Evolutionary conservation across 35 echinoderm and acorn worm genomes (phyloP).

Genomic region (Stichopus chloronotus): DNA sequence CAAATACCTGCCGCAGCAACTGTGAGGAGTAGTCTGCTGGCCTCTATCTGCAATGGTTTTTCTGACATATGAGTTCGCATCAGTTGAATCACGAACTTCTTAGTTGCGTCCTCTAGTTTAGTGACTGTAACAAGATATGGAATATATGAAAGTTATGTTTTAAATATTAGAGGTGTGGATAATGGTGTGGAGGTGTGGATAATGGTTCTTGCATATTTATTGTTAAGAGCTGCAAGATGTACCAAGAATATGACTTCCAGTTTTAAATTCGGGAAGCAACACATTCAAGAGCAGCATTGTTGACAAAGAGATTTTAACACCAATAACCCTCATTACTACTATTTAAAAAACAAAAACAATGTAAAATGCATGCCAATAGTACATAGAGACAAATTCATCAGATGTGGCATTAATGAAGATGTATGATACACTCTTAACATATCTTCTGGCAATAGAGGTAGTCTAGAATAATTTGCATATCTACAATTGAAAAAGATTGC

Average conservation of each 20-base stretch:
- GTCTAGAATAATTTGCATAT: no score
- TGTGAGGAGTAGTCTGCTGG: constrained; percentile 79
- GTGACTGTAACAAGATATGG: constrained; percentile 51
- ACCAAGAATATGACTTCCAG: not conserved
- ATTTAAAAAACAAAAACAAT: no score
- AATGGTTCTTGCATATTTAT: not conserved
- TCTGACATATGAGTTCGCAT: constrained; percentile 84
- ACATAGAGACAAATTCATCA: no score
- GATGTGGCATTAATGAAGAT: no score
- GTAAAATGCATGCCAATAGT: no score
- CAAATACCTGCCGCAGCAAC: constrained; percentile 84
- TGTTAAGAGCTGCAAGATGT: not conserved
- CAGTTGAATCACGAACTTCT: constrained; percentile 60
- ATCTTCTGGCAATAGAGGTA: no score
- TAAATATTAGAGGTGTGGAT: not conserved
- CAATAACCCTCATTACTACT: no score
- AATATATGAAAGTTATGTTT: not conserved
- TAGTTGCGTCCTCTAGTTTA: constrained; percentile 68
- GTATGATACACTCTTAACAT: no score
- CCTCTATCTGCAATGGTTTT: constrained; percentile 77
- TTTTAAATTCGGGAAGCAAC: no score
- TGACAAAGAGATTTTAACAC: no score
- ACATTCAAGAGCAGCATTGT: no score
- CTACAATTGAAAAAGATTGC: no score
- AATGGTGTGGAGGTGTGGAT: not conserved